Base-by-base conservation (phyloP, 2,888 invertebrate species). In the Leptura quadrifasciata region DNA sequence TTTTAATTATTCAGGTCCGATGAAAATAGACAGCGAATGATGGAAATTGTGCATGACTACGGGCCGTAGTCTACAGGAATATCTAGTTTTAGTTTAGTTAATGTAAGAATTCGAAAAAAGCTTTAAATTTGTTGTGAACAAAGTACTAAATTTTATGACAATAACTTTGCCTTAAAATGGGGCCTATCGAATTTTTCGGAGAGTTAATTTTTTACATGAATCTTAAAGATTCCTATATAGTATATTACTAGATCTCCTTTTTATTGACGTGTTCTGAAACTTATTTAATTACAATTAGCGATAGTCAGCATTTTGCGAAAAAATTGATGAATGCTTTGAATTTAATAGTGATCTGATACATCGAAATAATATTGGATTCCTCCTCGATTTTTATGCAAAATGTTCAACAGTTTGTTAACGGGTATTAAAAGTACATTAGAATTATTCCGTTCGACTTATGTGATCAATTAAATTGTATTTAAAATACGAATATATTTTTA, bases 41-140 rank as follows among this genome's bases (percentile, higher is more conserved):
- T 89, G 89, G 89, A 89, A 81, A 88, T 88, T 81, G 88, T 89
- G 60, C 89, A 89, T 84, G 89, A 89, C 82, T 89, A 89, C 81
- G 89, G 89, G 80, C 89, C 89, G 79, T 89, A 88, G 88, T 86
- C 78, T 72, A 24, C 76, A 69, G 75, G 65, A 71, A 69, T 47
- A 55, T 58, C n/a, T 54, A 61, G 68, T 47, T 65, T 71, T 76
- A 74, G 71, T 39, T 72, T 75, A 77, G 68, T 68, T 54, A 58
- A 65, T 64, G 12, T 52, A 78, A 76, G 75, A 82, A 84, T 78
- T 81, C 82, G 79, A 80, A 35, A 54, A 71, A 72, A 87, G 84
- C 85, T 85, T 84, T 86, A 86, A 86, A 77, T 82, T 75, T 71
- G 71, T 81, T 77, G 77, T 70, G 78, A 81, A 81, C 80, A 79